These are phyloP conservation scores for Bibio marci DNA, from an alignment of 2,888 invertebrate species.

Conservation along the genomic window DNA sequence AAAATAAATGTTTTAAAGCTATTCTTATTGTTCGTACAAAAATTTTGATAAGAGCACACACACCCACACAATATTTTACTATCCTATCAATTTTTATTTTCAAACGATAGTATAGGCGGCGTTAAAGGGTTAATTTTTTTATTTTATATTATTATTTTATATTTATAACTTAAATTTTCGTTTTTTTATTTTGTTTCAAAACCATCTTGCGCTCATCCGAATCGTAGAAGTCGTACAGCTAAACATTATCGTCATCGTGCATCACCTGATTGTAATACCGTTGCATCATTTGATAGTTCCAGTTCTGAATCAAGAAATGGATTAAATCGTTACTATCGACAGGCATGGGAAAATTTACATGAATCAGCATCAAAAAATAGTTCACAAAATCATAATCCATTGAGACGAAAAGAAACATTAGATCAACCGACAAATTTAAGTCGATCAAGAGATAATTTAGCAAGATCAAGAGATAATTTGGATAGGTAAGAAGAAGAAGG, in stretches of 20 bases:
- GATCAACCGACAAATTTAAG: slow-evolving; percentile 42
- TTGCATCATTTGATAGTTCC: slow-evolving; percentile 76
- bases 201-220: too few species aligned
- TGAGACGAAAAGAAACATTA: slow-evolving; percentile 51
- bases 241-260: slow-evolving; percentile 79
- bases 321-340: slow-evolving; percentile 69
- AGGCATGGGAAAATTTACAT: slow-evolving; percentile 86
- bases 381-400: slow-evolving; percentile 34
- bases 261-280: slow-evolving; percentile 80
- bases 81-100: too few species aligned
- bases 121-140: too few species aligned
- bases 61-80: too few species aligned
- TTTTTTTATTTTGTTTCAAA: too few species aligned
- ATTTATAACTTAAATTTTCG: too few species aligned
- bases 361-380: slow-evolving; percentile 50
- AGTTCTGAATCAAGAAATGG: slow-evolving; percentile 71
- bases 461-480: slow-evolving; percentile 28
- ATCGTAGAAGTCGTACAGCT: slow-evolving; percentile 66
- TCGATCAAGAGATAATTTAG: slow-evolving; percentile 27
- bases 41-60: too few species aligned
- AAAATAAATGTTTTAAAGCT: too few species aligned
- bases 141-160: too few species aligned
- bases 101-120: too few species aligned
- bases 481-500: slow-evolving; percentile 26
- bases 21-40: too few species aligned